These are phyloP conservation scores for Drosophila lacicola DNA, from an alignment of 2,888 invertebrate species.

Conservation along the genomic window DNA sequence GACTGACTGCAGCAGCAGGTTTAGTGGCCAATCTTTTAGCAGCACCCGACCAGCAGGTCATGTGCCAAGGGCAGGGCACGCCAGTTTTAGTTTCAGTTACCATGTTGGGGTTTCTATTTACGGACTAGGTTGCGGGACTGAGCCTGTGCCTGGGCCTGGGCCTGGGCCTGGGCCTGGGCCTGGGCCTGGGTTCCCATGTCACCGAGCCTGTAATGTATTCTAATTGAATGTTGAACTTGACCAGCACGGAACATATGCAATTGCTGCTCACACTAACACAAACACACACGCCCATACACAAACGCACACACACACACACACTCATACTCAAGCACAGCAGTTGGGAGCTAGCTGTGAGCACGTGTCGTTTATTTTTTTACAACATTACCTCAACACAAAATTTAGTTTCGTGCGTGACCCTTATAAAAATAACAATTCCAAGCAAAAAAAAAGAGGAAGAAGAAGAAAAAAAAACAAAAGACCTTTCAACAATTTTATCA, in stretches of 20 bases:
- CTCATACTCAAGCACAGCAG: background rate
- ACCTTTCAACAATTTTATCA: too few relatives aligned
- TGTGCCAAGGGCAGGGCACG: conserved; percentile 49
- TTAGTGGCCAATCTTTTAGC: conserved; percentile 32
- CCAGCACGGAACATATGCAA: conserved; percentile 57
- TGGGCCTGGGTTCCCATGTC: conserved; percentile 56
- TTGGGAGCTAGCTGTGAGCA: conserved; percentile 1
- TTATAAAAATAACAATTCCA: background rate
- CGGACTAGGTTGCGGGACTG: background rate
- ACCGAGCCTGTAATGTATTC: conserved; percentile 78
- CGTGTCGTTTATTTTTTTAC: background rate
- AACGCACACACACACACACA: background rate
- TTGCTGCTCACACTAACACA: conserved; percentile 12
- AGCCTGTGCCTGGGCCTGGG: background rate
- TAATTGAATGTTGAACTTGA: conserved; percentile 81
- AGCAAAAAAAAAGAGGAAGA: too few relatives aligned
- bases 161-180: conserved; percentile 2
- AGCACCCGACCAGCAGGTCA: conserved; percentile 33
- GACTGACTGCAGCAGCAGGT: conserved; percentile 21
- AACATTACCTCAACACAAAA: conserved; percentile 1
- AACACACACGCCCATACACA: background rate
- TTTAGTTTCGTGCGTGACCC: background rate
- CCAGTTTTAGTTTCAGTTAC: conserved; percentile 27
- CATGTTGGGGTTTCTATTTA: conserved; percentile 23
- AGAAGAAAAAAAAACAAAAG: too few relatives aligned